A percentile compares a stretch with the other conserved stretches of the same genome.
phyloP scores from a whole-genome alignment of 2,113 vertebrate species.

The Ammospiza caudacuta region DNA sequence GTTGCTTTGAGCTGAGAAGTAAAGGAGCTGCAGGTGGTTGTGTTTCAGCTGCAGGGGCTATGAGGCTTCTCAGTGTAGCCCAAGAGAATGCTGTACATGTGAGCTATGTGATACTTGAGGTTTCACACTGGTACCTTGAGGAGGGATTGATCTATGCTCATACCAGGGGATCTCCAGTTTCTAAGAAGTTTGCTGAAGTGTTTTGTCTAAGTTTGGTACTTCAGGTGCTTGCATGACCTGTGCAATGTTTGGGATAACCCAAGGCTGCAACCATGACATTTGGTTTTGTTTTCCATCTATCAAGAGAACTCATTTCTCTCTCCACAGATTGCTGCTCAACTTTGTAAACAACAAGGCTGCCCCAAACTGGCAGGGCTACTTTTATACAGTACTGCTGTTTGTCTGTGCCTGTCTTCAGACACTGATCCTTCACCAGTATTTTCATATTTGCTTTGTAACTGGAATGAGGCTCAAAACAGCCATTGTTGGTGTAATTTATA shows the following conservation, averaged over 20 bases:
- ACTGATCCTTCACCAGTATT: conserved; percentile 92
- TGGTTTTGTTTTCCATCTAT: neutral
- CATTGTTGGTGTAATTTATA: conserved; percentile 90
- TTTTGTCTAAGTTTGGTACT: neutral
- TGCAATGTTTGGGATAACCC: neutral
- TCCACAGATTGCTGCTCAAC: conserved; percentile 83
- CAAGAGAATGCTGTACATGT: neutral
- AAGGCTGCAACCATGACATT: neutral
- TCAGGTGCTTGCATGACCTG: neutral
- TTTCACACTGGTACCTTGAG: neutral
- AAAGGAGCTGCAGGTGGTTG: neutral
- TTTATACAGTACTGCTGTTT: conserved; percentile 89
- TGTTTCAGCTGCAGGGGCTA: neutral
- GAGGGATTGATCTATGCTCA: neutral
- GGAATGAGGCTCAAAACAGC: conserved; percentile 95
- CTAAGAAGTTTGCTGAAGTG: neutral
- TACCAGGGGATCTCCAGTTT: neutral
- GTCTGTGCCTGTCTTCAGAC: conserved; percentile 89
- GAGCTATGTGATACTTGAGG: neutral
- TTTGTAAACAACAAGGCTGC: conserved; percentile 85
- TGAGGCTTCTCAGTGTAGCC: neutral
- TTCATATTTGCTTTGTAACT: conserved; percentile 95
- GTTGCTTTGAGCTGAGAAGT: neutral
- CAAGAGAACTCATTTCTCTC: neutral
- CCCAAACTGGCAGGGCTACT: conserved; percentile 91